Percentiles rank a stretch among this genome's conserved stretches.
phyloP scores from a whole-genome alignment of 2,113 vertebrate genomes.

The Notechis scutatus region DNA sequence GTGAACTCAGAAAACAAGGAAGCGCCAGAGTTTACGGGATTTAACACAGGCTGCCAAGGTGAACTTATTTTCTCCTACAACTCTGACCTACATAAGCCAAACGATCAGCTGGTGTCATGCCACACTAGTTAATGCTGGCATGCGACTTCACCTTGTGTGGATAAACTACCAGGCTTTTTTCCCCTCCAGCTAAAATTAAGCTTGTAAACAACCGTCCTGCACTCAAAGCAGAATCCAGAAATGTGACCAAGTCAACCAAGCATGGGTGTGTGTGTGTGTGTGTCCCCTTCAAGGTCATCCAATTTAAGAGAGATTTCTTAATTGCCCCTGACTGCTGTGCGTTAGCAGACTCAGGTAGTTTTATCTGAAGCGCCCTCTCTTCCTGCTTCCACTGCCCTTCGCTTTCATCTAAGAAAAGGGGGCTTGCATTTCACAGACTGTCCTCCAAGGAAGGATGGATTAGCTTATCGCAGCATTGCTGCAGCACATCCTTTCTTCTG shows the following conservation, averaged over 20 bases:
- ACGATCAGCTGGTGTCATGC: not conserved
- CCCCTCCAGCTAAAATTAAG: constrained; percentile 9
- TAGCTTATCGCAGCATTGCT: not conserved
- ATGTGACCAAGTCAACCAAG: not conserved
- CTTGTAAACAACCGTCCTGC: not conserved
- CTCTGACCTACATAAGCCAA: not conserved
- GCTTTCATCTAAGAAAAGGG: not conserved
- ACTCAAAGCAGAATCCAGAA: not conserved
- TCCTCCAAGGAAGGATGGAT: not conserved
- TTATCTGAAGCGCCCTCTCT: not conserved
- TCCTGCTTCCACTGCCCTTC: not conserved
- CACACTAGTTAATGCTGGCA: not conserved
- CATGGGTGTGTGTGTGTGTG: not conserved
- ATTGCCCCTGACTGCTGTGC: not conserved
- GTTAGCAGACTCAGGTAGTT: not conserved
- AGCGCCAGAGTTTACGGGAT: not conserved
- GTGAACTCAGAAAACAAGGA: not conserved
- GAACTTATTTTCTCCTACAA: not conserved
- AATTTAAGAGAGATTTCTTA: not conserved
- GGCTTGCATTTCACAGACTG: not conserved
- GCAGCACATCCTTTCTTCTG: not conserved
- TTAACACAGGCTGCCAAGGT: not conserved
- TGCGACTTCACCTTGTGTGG: not conserved
- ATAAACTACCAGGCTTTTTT: accelerated
- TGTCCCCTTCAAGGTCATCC: not conserved